phyloP scores from a whole-genome alignment of 2,888 invertebrate species.

The Desoria tigrina region DNA sequence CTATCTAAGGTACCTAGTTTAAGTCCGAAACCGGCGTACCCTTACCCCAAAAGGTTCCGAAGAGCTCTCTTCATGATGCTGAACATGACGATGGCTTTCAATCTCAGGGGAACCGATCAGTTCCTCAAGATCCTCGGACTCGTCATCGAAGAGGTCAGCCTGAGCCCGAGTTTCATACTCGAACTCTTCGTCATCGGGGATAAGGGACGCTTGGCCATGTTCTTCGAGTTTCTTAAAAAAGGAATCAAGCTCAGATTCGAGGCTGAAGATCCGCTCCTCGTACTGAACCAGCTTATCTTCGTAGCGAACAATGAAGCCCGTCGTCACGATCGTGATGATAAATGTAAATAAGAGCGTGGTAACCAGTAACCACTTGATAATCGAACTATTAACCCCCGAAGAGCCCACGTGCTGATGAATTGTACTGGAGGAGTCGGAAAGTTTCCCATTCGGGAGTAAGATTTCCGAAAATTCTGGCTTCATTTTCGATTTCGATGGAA shows the following conservation, averaged over 20 bases:
- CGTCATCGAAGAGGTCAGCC: constrained; percentile 29
- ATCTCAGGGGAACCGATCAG: background rate
- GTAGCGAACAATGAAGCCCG: constrained; percentile 40
- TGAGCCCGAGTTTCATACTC: constrained; percentile 36
- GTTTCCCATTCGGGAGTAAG: constrained; percentile 40
- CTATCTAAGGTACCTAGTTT: too few species aligned
- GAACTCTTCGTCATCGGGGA: constrained; percentile 32
- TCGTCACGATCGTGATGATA: constrained; percentile 41
- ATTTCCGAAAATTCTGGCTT: constrained; percentile 51
- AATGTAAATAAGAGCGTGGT: constrained; percentile 39
- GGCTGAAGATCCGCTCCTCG: constrained; percentile 36
- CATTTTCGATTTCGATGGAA: constrained; percentile 27
- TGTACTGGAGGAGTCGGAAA: constrained; percentile 26
- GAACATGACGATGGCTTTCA: too few species aligned
- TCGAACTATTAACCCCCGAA: background rate
- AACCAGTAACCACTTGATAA: constrained; percentile 44
- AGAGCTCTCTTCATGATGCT: background rate
- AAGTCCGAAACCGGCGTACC: too few species aligned
- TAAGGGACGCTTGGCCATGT: background rate
- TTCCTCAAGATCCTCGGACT: background rate
- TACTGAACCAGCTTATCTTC: constrained; percentile 42
- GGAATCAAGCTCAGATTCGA: constrained; percentile 41
- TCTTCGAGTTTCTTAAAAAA: constrained; percentile 16
- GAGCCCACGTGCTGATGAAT: constrained; percentile 18
- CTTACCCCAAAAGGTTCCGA: constrained; percentile 10